These are phyloP conservation scores for Drosophila quadrilineata DNA, from an alignment of 1,140 invertebrate genomes.

Conservation along the genomic window DNA sequence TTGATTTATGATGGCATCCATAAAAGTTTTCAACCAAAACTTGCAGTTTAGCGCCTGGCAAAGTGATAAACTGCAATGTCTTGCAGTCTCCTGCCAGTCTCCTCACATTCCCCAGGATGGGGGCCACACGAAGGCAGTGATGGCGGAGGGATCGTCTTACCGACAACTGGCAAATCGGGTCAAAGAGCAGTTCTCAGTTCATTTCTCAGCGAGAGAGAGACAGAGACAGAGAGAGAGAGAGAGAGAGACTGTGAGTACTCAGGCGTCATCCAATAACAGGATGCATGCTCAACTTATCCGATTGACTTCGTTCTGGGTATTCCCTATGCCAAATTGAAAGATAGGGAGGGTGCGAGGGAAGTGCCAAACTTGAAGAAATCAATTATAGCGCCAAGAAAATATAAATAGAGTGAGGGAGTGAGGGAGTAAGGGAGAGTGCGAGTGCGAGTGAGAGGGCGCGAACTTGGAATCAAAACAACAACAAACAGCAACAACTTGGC, in stretches of 20 bases:
- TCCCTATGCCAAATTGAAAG: not conserved
- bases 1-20: conserved; percentile 67
- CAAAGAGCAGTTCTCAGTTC: conserved; percentile 2
- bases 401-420: too few species aligned
- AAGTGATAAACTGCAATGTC: conserved; percentile 66
- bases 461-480: conserved; percentile 1
- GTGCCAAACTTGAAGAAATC: not conserved
- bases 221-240: too few species aligned
- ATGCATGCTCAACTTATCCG: conserved; percentile 21
- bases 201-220: too few species aligned
- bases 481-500: not conserved
- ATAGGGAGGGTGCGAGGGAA: too few species aligned
- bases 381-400: conserved; percentile 9
- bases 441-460: too few species aligned
- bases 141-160: conserved; percentile 4
- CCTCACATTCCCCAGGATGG: not conserved
- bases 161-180: not conserved
- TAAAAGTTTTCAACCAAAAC: conserved; percentile 57
- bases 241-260: too few species aligned
- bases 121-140: not conserved
- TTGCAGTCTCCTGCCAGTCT: conserved; percentile 13
- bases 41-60: conserved; percentile 68
- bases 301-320: conserved; percentile 8
- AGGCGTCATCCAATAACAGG: not conserved
- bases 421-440: too few species aligned